phyloP scores from a whole-genome alignment of 2,797 vertebrate genomes.

The Mallotus villosus region DNA sequence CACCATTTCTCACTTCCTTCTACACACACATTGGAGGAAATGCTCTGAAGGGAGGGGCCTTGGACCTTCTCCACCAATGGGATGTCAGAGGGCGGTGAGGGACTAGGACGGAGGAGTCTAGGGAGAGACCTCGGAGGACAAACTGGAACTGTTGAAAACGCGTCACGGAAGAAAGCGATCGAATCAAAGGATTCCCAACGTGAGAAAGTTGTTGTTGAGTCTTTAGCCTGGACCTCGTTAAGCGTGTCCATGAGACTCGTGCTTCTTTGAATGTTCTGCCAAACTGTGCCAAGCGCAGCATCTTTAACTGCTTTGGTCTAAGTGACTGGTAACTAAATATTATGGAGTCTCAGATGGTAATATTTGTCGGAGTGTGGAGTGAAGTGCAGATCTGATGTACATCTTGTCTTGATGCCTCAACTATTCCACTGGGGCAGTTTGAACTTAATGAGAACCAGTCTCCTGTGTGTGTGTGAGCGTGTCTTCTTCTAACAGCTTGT shows the following conservation, averaged over 20 bases:
- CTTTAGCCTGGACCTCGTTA: conserved; percentile 77
- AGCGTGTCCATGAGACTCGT: conserved; percentile 49
- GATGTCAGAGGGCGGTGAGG: neutral
- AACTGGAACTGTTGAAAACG: conserved; percentile 57
- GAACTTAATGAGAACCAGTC: conserved; percentile 81
- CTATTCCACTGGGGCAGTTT: conserved; percentile 82
- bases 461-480: conserved; percentile 79
- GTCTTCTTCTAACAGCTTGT: conserved; percentile 86
- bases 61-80: conserved; percentile 3
- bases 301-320: conserved; percentile 65
- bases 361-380: conserved; percentile 88
- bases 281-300: conserved; percentile 73
- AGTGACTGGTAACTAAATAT: conserved; percentile 62
- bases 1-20: conserved; percentile 69
- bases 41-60: neutral
- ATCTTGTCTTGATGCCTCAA: conserved; percentile 79
- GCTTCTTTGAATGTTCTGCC: conserved; percentile 73
- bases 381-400: conserved; percentile 80
- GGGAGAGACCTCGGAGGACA: conserved; percentile 42
- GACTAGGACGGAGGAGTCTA: neutral
- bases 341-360: conserved; percentile 76
- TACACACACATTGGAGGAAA: conserved; percentile 67
- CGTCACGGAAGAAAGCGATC: conserved; percentile 44
- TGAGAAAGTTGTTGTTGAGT: conserved; percentile 78
- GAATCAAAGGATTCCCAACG: conserved; percentile 62